These are phyloP conservation scores for Sebastes taczanowskii DNA, from an alignment of 2,797 vertebrate species.

Conservation along the genomic window DNA sequence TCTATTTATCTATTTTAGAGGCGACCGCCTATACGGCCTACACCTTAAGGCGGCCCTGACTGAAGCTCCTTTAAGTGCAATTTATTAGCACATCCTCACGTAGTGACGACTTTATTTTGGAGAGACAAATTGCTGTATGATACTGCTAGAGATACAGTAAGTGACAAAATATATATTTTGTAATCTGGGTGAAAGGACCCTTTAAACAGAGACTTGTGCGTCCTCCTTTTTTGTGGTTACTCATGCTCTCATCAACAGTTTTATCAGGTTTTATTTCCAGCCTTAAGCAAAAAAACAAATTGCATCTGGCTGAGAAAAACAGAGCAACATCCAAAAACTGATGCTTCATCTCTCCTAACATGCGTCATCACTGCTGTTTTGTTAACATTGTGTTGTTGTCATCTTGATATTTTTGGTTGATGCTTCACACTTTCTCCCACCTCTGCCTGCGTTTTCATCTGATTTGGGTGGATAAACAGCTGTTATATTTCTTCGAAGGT, in stretches of 20 bases:
- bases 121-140: neutral
- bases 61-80: no score
- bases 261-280: constrained; percentile 6
- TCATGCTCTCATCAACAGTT: constrained; percentile 1
- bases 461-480: constrained; percentile 9
- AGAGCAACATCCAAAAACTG: neutral
- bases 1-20: no score
- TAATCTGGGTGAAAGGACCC: neutral
- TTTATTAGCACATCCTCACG: no score
- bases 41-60: no score
- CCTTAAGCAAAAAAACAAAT: neutral
- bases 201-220: neutral
- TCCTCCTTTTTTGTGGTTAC: neutral
- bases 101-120: neutral
- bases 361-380: neutral
- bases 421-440: no score
- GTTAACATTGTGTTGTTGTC: neutral
- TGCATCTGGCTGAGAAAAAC: neutral
- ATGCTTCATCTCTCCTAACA: neutral
- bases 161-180: neutral
- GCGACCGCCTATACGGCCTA: no score
- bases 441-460: neutral
- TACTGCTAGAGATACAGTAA: neutral
- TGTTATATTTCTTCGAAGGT: neutral
- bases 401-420: neutral